Percentiles rank a stretch among this genome's conserved stretches.
Conservation (phyloP, 2,888 invertebrate species). For the Volucella zonaria region DNA sequence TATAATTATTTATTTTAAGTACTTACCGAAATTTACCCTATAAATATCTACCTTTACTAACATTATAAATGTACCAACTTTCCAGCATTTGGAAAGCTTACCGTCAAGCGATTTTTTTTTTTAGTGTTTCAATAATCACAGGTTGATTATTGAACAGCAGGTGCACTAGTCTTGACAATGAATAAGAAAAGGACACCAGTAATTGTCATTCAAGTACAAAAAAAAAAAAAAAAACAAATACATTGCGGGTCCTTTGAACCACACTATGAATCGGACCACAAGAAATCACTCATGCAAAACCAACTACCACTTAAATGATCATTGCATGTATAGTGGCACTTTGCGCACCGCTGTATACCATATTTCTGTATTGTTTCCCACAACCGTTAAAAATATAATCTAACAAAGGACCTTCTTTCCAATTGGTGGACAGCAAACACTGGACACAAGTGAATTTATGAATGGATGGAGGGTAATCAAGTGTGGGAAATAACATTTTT, state of each 20-base stretch:
- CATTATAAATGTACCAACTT: neutral
- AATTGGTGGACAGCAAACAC: slow-evolving; percentile 26
- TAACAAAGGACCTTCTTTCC: slow-evolving; percentile 8
- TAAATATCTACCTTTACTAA: neutral
- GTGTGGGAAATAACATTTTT: slow-evolving; percentile 21
- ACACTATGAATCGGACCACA: slow-evolving; percentile 1
- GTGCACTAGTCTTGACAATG: slow-evolving; percentile 34
- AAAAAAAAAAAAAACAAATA: slow-evolving; percentile 7
- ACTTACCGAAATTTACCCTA: slow-evolving; percentile 12
- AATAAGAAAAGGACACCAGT: slow-evolving; percentile 29
- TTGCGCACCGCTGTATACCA: slow-evolving; percentile 11
- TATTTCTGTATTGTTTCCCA: slow-evolving; percentile 3
- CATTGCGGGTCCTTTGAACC: slow-evolving; percentile 3
- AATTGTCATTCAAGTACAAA: slow-evolving; percentile 1
- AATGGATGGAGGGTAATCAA: neutral
- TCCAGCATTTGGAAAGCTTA: neutral
- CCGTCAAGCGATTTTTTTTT: neutral
- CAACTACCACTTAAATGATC: slow-evolving; percentile 53
- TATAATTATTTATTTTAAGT: neutral
- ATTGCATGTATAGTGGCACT: slow-evolving; percentile 54
- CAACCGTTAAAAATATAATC: slow-evolving; percentile 5
- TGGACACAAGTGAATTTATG: slow-evolving; percentile 27
- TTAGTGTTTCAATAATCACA: slow-evolving; percentile 31
- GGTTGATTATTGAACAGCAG: slow-evolving; percentile 51
- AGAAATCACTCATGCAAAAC: slow-evolving; percentile 53